Conservation (phyloP, 2,888 invertebrate species). For the Drosophila stalkeri region DNA sequence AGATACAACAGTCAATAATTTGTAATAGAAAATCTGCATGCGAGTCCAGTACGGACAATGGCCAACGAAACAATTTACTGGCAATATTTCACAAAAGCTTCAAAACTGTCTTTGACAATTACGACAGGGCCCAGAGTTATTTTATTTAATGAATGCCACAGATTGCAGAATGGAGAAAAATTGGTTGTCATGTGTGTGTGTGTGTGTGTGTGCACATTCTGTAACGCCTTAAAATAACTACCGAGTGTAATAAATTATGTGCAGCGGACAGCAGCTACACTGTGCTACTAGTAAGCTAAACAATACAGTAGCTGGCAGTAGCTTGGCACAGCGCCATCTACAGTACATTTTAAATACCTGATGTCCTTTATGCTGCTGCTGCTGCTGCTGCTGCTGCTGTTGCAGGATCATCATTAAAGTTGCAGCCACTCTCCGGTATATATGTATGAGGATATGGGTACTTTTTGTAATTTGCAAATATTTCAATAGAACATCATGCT, state of each 20-base stretch:
- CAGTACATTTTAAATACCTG: constrained; percentile 75
- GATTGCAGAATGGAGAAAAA: constrained; percentile 51
- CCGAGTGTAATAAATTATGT: constrained; percentile 71
- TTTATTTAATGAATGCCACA: constrained; percentile 76
- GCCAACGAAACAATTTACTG: constrained; percentile 67
- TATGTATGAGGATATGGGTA: constrained; percentile 8
- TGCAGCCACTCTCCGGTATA: constrained; percentile 1
- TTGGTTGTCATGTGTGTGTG: constrained; percentile 37
- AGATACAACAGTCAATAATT: constrained; percentile 64
- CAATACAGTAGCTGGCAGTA: constrained; percentile 30
- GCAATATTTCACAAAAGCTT: constrained; percentile 76
- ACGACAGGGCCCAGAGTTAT: constrained; percentile 68
- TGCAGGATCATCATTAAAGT: constrained; percentile 59
- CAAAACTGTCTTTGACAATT: constrained; percentile 81
- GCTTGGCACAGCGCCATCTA: constrained; percentile 57
- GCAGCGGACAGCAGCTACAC: constrained; percentile 62
- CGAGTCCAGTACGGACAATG: constrained; percentile 8
- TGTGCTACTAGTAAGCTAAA: constrained; percentile 37
- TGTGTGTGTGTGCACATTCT: constrained; percentile 36
- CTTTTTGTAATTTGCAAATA: constrained; percentile 77
- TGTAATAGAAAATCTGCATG: constrained; percentile 68
- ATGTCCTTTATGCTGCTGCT: constrained; percentile 57
- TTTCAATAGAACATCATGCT: constrained; percentile 73
- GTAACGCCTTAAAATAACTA: constrained; percentile 72
- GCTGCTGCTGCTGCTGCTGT: background rate